Base-by-base conservation (phyloP, 2,888 invertebrate species). In the Papilio gigon region DNA sequence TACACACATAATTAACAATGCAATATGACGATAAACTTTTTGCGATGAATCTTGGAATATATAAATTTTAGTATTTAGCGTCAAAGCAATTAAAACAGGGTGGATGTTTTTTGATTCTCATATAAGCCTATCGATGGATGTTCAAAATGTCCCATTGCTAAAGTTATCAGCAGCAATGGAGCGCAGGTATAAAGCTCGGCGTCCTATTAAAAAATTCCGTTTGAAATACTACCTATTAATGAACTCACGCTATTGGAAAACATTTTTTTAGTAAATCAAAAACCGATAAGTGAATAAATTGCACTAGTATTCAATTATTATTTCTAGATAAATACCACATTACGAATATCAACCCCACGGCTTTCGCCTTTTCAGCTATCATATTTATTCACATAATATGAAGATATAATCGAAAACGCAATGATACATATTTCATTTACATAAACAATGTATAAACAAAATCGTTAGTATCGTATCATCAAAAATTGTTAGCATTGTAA, bases 401-500 rank as follows among this genome's bases (percentile, higher is more conserved):
- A 53, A 27, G n/a, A 17, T 6, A 27, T n/a, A 53, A 53, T 27
- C 5, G 6, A n/a, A 27, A 53, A 27, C 14, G 30, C n/a, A 53
- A 30, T n/a, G 9, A 56, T 50, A 4, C 17, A 17, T 56, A 17
- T 56, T 53, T 12, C 22, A 47, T 47, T 4, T 27, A n/a, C 50
- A 53, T 14, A 8, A 50, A 27, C 25, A 27, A 35, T 12, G 20
- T 22, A 50, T 14, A 53, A 50, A 35, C 35, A 60, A 50, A 53
- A 30, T 20, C 11, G n/a, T 42, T 40, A 20, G 30, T 65, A 65
- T 9, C 17, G 17, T 37, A 61, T 25, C 60, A 65, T 69, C 61
- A 69, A 69, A 65, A 65, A 69, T 56, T 60, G 60, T 69, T 69
- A 25, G 60, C 65, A 69, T 69, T 65, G 69, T 65, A 69, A 69